Base-by-base conservation (phyloP, 2,888 invertebrate species). In the Pandemis corylana region DNA sequence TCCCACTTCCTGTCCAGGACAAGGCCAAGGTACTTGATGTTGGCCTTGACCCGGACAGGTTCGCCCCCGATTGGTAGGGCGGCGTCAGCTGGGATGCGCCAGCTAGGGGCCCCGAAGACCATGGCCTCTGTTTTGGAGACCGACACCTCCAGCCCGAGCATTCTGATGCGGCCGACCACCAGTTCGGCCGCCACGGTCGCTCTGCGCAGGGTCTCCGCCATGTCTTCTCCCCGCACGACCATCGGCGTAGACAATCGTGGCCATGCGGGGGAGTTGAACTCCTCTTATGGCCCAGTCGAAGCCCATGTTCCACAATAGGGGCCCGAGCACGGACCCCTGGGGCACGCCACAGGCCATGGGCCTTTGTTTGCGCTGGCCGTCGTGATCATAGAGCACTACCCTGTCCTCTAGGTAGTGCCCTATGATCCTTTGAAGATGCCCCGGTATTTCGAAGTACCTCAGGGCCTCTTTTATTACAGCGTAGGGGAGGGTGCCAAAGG, bases 281-380 rank as follows among this genome's bases (percentile, higher is more conserved):
- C 51, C 66, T 0, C 66, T 5, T 5, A 66, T 66, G 0, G 15
- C 66, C 41, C 36, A 67, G 28, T 67, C 66, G 41, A 28, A 67
- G 0, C 49, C 51, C 2, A 51, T 7, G 13, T 59, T 59, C 59
- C 59, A 59, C 3, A 59, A 28, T 4, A 59, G 59, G 10, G 59
- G 59, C 1, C 59, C 66, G 3, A 53, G 9, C 0, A 67, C 66
- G 2, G 66, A 67, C 49, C 59, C 59, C 59, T 59, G 20, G 7
- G 59, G 59, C 7, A 59, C 59, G 2, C 59, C 59, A 10, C 59
- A 59, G 20, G 59, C 7, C 59, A 59, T 59, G 4, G 20, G 59
- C 5, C 59, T 9, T 7, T 36, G 4, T 13, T 41, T 41, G 0
- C 13, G 61, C 41, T 6, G 7, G 28, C 28, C 28, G 28, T 28